Conservation (phyloP, 2,113 vertebrate genomes). For the Thamnophis sirtalis region DNA sequence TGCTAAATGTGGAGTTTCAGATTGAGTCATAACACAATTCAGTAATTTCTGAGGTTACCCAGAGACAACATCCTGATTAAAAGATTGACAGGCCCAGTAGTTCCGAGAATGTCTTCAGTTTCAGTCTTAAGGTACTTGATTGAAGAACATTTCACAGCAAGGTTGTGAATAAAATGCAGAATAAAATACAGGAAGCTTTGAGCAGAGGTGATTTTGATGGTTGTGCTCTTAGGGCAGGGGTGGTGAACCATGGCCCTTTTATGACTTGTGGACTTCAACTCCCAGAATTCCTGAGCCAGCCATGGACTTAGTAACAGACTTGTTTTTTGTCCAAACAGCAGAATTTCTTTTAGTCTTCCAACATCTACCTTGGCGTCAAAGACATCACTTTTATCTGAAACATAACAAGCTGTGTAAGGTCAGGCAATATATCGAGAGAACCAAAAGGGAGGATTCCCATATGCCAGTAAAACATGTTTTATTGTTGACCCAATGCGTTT, state of each 20-base stretch:
- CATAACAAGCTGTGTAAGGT: background rate
- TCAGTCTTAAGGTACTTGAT: background rate
- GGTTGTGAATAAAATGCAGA: background rate
- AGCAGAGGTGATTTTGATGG: background rate
- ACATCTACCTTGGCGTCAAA: background rate
- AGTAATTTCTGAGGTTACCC: background rate
- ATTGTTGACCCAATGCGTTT: background rate
- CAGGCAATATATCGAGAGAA: background rate
- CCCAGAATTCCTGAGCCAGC: background rate
- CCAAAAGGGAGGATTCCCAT: background rate
- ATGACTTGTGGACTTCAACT: background rate
- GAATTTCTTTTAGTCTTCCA: background rate
- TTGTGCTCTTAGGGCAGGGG: background rate
- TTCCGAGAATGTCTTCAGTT: background rate
- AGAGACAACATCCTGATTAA: background rate
- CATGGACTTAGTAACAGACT: background rate
- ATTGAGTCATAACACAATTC: rapidly evolving
- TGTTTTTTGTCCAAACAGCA: background rate
- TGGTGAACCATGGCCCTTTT: background rate
- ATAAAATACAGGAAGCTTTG: background rate
- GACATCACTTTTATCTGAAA: background rate
- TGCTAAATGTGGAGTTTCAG: background rate
- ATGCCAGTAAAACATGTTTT: background rate
- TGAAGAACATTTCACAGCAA: too few relatives aligned
- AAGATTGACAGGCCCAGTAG: background rate